phyloP scores from a whole-genome alignment of 2,113 vertebrate species.

The Aspiorhynchus laticeps region DNA sequence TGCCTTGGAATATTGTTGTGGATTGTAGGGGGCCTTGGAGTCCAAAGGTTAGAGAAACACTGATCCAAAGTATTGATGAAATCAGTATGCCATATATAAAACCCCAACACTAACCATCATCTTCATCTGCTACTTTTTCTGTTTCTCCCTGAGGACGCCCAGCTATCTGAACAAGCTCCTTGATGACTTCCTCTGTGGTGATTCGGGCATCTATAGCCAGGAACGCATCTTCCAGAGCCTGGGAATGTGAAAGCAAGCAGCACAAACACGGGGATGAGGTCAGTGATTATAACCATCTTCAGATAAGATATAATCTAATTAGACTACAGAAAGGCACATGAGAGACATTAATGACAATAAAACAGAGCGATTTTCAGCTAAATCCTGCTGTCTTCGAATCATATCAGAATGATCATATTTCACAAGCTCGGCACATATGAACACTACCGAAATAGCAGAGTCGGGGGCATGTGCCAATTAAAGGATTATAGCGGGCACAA shows the following conservation, averaged over 20 bases:
- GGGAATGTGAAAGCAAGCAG: neutral
- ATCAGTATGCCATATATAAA: neutral
- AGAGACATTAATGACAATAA: neutral
- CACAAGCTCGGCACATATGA: neutral
- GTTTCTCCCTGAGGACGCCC: conserved; percentile 87
- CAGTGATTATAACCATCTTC: neutral
- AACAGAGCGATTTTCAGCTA: neutral
- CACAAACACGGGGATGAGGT: conserved; percentile 23
- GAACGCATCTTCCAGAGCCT: conserved; percentile 97
- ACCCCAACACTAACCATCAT: conserved; percentile 83
- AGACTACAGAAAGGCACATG: neutral
- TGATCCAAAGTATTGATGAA: too few species aligned
- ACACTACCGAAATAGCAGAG: too few species aligned
- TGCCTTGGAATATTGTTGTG: too few species aligned
- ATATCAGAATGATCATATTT: neutral
- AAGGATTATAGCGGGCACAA: too few species aligned
- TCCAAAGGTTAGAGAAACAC: too few species aligned
- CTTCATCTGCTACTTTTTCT: conserved; percentile 95
- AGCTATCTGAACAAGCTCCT: conserved; percentile 92
- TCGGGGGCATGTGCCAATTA: too few species aligned
- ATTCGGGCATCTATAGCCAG: conserved; percentile 92
- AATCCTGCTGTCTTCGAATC: neutral
- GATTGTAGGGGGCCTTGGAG: too few species aligned
- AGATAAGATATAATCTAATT: neutral
- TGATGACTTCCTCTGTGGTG: conserved; percentile 93